Conservation (phyloP, 64 coral and sea anemone species). For the Catalaphyllia jardinei region DNA sequence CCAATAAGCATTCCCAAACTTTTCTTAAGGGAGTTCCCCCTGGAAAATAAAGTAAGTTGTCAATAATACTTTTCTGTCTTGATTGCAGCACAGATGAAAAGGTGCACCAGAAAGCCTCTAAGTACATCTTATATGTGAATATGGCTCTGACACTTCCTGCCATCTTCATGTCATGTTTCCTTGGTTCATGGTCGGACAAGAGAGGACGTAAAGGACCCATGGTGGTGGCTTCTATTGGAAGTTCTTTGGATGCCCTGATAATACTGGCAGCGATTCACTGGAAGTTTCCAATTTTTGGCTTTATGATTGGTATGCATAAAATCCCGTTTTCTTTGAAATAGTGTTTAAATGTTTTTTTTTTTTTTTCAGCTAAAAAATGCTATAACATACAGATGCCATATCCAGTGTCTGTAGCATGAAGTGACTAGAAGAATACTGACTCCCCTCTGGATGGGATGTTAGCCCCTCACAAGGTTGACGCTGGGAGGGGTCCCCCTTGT, state of each 20-base stretch:
- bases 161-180: conserved; percentile 70
- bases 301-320: conserved; percentile 78
- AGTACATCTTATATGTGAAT: conserved; percentile 68
- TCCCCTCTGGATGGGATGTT: not conserved
- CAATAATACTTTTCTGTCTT: not conserved
- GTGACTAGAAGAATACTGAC: not conserved
- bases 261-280: conserved; percentile 67
- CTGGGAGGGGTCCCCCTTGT: too few relatives aligned
- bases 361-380: too few relatives aligned
- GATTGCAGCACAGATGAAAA: conserved; percentile 43
- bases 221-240: conserved; percentile 57
- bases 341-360: not conserved
- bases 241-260: conserved; percentile 54
- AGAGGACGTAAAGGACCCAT: conserved; percentile 82
- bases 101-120: conserved; percentile 60
- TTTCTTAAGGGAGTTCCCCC: too few relatives aligned
- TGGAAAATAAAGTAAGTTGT: too few relatives aligned
- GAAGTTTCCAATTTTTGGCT: conserved; percentile 74
- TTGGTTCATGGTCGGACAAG: conserved; percentile 91
- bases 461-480: too few relatives aligned
- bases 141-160: conserved; percentile 80
- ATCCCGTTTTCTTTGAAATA: not conserved
- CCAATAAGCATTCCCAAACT: too few relatives aligned
- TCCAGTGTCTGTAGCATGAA: too few relatives aligned
- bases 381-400: too few relatives aligned